Evolutionary conservation across 2,888 invertebrate species (phyloP).

Genomic region (Spodoptera exigua): DNA sequence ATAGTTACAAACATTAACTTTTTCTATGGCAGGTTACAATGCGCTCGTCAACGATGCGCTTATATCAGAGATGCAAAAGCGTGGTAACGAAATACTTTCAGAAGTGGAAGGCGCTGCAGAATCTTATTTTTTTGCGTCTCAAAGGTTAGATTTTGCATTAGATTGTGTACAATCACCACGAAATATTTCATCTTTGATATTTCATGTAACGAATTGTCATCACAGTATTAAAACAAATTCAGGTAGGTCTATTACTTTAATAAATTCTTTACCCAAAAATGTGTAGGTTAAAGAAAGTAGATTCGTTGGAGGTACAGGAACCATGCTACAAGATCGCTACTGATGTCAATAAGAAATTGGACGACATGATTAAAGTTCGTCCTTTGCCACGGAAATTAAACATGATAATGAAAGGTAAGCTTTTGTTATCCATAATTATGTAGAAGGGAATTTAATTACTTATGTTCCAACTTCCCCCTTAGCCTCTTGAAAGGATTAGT

Average conservation of each 20-base stretch:
- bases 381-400: constrained; percentile 75
- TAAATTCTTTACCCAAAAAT: too few relatives aligned
- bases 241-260: too few relatives aligned
- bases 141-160: constrained; percentile 67
- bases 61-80: constrained; percentile 82
- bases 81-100: constrained; percentile 76
- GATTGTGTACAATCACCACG: too few relatives aligned
- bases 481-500: too few relatives aligned
- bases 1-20: too few relatives aligned
- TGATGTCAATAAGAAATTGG: constrained; percentile 70
- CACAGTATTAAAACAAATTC: too few relatives aligned
- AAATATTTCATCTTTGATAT: too few relatives aligned
- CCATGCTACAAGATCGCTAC: constrained; percentile 67
- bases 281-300: constrained; percentile 73
- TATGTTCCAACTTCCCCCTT: too few relatives aligned
- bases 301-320: constrained; percentile 58
- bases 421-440: too few relatives aligned
- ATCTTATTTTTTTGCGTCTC: constrained; percentile 81
- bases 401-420: constrained; percentile 75
- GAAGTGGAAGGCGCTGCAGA: constrained; percentile 73
- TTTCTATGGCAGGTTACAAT: constrained; percentile 70
- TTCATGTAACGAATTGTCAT: too few relatives aligned
- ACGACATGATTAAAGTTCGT: constrained; percentile 71
- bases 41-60: constrained; percentile 71
- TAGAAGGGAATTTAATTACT: too few relatives aligned